Evolutionary conservation across 2,113 vertebrate genomes (phyloP).

Genomic region (Phylloscopus trochilus): DNA sequence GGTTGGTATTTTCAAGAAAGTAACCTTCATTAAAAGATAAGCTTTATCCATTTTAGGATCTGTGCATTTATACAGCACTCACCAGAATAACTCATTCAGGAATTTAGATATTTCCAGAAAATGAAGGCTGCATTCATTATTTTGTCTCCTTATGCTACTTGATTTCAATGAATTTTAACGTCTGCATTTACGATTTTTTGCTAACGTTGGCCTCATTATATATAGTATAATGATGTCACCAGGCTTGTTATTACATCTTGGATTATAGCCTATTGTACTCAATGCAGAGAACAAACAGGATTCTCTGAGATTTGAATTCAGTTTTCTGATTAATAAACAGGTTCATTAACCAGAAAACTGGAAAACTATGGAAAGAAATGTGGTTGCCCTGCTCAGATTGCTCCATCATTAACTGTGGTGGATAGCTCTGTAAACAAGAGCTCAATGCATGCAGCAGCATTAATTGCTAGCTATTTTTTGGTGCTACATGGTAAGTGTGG

Average conservation of each 20-base stretch:
- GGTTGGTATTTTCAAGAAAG: background rate
- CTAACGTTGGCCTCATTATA: background rate
- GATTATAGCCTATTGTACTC: background rate
- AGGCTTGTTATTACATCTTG: background rate
- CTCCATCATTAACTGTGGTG: background rate
- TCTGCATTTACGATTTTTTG: background rate
- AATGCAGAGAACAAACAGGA: rapidly evolving
- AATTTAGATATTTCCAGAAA: background rate
- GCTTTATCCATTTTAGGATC: background rate
- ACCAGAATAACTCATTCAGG: background rate
- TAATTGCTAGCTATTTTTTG: background rate
- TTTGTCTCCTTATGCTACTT: background rate
- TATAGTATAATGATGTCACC: background rate
- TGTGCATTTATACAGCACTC: background rate
- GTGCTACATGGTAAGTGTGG: background rate
- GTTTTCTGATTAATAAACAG: too few species aligned
- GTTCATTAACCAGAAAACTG: background rate
- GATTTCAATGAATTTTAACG: background rate
- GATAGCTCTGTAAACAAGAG: background rate
- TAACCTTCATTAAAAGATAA: background rate
- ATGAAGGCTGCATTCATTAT: background rate
- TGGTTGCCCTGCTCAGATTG: background rate
- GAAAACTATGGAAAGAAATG: background rate
- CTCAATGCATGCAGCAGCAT: background rate
- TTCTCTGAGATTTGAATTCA: background rate